Base-by-base conservation (phyloP, 2,113 vertebrate genomes). In the Cinclus mexicanus region DNA sequence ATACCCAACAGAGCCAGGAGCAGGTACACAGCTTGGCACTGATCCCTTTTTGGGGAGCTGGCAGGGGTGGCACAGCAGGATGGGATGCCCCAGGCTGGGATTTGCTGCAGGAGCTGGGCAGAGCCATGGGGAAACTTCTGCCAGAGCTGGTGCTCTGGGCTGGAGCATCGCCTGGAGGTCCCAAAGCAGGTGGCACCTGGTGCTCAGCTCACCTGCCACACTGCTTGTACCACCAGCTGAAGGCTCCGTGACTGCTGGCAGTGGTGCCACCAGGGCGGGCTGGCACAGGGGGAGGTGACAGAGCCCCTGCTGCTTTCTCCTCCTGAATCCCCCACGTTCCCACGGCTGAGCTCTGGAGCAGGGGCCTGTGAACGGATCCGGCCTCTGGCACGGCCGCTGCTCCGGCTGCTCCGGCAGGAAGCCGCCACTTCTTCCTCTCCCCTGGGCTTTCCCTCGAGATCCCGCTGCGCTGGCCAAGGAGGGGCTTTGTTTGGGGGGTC, bases 151-250 rank as follows among this genome's bases (percentile, higher is more conserved):
- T 22, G 37, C 52, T 56, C 39, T 15, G 1, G 25, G 65, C 1
- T 3, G 9, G 44, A 42, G 29, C 17, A 12, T 3, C 0, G 2
- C 4, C 10, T 0, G 2, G 21, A 61, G 14, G 74, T 52, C 25
- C 35, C 15, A 10, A 5, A 12, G 50, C 28, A 14, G 57, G 35
- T 7, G 57, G 28, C 28, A 21, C 57, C 57, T 3, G 7, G 20
- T 0, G 47, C 91, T 68, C 44, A 3, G 14, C 75, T 35, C 44
- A 0, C 31, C 31, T 39, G 52, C 44, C 18, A 0, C 61, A 0
- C 25, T 1, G 1, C 12, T 2, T 1, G 50, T 2, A 2, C 71
- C 0, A 3, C 5, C 6, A 8, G 85, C 29, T 0, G 52, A 25
- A 4, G 35, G 50, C 64, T 95, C 68, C 0, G 13, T 1, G 4